Conservation (phyloP, 2,797 vertebrate genomes). For the Typhlichthys subterraneus region DNA sequence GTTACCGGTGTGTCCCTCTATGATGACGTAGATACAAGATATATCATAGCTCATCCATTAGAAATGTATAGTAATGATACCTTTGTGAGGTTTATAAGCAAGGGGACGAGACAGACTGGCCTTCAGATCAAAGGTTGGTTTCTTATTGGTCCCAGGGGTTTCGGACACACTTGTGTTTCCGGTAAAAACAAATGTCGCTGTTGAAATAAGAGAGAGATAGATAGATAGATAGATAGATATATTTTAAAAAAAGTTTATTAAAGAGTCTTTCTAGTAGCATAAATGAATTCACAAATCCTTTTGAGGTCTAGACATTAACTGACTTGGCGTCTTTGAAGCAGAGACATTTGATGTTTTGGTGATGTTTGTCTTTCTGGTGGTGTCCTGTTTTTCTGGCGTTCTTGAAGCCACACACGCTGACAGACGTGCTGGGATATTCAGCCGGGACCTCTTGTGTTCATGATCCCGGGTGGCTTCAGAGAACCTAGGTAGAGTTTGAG, state of each 20-base stretch:
- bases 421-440: conserved; percentile 84
- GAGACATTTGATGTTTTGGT: conserved; percentile 24
- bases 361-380: conserved; percentile 14
- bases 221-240: too few species aligned
- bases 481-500: conserved; percentile 68
- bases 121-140: conserved; percentile 82
- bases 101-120: conserved; percentile 85
- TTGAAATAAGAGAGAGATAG: too few species aligned
- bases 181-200: conserved; percentile 72
- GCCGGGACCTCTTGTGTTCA: conserved; percentile 83
- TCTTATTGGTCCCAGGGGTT: conserved; percentile 73
- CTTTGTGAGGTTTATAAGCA: conserved; percentile 84
- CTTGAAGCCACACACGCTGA: conserved; percentile 59
- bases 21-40: too few species aligned
- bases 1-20: background rate
- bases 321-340: conserved; percentile 54
- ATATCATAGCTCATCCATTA: too few species aligned
- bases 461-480: conserved; percentile 82
- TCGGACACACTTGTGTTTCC: conserved; percentile 40
- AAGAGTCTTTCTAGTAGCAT: background rate
- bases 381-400: conserved; percentile 40
- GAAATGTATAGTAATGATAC: conserved; percentile 53
- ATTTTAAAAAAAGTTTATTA: background rate
- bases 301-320: background rate
- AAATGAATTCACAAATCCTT: background rate